A percentile compares a stretch with the other conserved stretches of the same genome.
Evolutionary conservation across 1,140 invertebrate genomes (phyloP).

Genomic region (Zophobas atratus): DNA sequence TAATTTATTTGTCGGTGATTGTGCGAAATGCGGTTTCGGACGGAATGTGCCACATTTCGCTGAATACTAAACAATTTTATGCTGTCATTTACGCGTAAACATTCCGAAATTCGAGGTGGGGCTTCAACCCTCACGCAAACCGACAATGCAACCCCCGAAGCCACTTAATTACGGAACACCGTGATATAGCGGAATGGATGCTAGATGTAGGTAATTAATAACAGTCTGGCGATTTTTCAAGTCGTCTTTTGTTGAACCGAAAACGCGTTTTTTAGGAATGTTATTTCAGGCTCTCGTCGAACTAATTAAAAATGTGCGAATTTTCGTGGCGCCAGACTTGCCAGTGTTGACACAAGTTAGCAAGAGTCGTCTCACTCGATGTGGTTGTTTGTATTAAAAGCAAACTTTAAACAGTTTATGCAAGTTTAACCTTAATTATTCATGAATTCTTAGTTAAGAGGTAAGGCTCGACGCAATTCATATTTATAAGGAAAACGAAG

Average conservation of each 20-base stretch:
- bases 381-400: slow-evolving; percentile 30
- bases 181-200: background rate
- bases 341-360: too few relatives aligned
- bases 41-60: background rate
- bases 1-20: background rate
- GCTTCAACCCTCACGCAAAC: background rate
- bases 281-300: too few relatives aligned
- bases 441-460: slow-evolving; percentile 37
- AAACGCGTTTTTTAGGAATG: too few relatives aligned
- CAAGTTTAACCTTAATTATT: slow-evolving; percentile 43
- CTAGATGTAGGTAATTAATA: background rate
- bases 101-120: background rate
- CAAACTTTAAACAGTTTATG: slow-evolving; percentile 42
- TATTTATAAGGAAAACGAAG: slow-evolving; percentile 40
- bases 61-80: background rate
- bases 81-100: background rate
- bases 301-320: background rate
- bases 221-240: background rate
- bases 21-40: background rate
- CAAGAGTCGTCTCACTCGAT: slow-evolving; percentile 8
- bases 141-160: background rate
- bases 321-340: too few relatives aligned
- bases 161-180: background rate
- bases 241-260: too few relatives aligned
- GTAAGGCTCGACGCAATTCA: slow-evolving; percentile 24